Evolutionary conservation across 2,113 vertebrate genomes (phyloP).

Genomic region (Myiozetetes cayanensis): DNA sequence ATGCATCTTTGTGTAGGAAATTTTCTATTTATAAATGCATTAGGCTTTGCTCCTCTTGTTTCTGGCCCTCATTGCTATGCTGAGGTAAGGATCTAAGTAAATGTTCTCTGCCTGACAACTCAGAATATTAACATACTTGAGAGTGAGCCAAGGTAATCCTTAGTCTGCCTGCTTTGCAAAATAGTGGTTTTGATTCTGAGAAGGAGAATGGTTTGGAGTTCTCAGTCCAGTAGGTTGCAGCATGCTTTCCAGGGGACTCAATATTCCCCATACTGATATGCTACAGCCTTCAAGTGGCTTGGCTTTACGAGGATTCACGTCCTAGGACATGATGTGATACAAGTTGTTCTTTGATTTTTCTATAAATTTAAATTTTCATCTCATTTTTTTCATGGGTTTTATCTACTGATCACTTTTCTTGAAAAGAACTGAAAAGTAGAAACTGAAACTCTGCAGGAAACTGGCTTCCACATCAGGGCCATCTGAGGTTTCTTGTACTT

Average conservation of each 20-base stretch:
- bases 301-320: not conserved
- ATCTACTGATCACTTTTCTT: not conserved
- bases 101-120: not conserved
- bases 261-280: not conserved
- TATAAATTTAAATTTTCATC: not conserved
- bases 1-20: not conserved
- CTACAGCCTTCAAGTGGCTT: not conserved
- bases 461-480: not conserved
- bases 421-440: not conserved
- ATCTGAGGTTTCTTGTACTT: rapidly evolving
- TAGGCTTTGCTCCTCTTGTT: not conserved
- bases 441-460: not conserved
- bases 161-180: not conserved
- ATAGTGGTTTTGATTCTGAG: not conserved
- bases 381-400: not conserved
- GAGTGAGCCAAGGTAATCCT: not conserved
- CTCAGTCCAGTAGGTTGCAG: not conserved
- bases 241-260: not conserved
- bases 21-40: not conserved
- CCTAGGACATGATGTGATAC: too few species aligned
- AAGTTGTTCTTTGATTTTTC: not conserved
- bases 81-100: not conserved
- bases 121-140: not conserved
- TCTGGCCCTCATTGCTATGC: not conserved
- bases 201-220: not conserved